phyloP scores from a whole-genome alignment of 2,888 invertebrate species.

The Pterostichus niger region DNA sequence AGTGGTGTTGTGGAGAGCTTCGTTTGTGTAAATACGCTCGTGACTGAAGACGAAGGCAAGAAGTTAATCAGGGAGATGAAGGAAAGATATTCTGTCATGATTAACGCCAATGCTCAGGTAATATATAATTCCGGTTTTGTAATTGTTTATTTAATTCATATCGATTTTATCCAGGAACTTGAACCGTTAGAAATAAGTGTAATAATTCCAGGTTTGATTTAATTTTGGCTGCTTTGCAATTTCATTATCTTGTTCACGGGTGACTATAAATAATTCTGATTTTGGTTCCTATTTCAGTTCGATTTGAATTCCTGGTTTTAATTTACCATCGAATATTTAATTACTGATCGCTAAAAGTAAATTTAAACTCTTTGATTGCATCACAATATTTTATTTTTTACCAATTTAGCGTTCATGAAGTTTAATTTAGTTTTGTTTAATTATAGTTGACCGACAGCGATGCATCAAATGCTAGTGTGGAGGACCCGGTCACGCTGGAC shows the following conservation, averaged over 20 bases:
- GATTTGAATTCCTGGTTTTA: too few relatives aligned
- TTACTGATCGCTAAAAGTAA: too few relatives aligned
- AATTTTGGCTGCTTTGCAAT: too few relatives aligned
- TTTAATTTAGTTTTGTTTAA: constrained; percentile 18
- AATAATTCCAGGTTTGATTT: too few relatives aligned
- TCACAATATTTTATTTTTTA: constrained; percentile 1
- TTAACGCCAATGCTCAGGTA: constrained; percentile 70
- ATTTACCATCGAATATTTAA: too few relatives aligned
- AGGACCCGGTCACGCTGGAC: constrained; percentile 86
- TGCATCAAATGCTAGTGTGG: constrained; percentile 78
- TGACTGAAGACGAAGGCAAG: constrained; percentile 86
- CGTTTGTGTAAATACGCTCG: constrained; percentile 90
- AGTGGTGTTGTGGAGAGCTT: constrained; percentile 91
- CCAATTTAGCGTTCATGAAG: too few relatives aligned
- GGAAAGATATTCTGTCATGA: constrained; percentile 85
- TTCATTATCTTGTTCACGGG: too few relatives aligned
- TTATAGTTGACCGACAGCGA: constrained; percentile 67
- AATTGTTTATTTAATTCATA: neutral
- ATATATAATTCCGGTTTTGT: neutral
- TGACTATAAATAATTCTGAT: too few relatives aligned
- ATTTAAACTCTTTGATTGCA: too few relatives aligned
- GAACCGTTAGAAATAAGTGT: too few relatives aligned
- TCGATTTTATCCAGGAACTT: too few relatives aligned
- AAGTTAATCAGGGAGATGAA: constrained; percentile 89
- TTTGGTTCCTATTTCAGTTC: too few relatives aligned